These are phyloP conservation scores for Halcyon chelicuti DNA, from an alignment of 2,797 vertebrate genomes.

Conservation along the genomic window DNA sequence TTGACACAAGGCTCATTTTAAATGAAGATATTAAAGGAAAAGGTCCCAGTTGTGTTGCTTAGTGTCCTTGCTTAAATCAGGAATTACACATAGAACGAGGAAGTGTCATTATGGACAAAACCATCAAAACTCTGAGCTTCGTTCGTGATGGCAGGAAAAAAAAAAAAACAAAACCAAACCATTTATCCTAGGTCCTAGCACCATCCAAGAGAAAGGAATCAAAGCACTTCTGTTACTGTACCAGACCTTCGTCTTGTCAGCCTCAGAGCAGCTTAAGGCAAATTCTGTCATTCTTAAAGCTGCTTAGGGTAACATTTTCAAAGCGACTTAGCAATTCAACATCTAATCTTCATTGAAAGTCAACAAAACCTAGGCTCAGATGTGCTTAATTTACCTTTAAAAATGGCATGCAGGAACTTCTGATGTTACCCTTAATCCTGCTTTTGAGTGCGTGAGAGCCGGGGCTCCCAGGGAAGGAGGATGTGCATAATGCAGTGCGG, in stretches of 20 bases:
- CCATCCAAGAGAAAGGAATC: background rate
- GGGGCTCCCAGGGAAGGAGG: background rate
- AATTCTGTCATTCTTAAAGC: slow-evolving; percentile 37
- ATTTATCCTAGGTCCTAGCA: background rate
- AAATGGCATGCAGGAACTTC: background rate
- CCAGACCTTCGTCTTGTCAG: background rate
- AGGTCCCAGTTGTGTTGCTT: background rate
- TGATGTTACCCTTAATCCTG: slow-evolving; percentile 3
- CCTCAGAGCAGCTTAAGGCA: slow-evolving; percentile 12
- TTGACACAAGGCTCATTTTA: background rate
- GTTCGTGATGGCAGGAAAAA: background rate
- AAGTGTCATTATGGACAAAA: background rate
- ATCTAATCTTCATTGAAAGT: slow-evolving; percentile 39
- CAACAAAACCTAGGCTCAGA: slow-evolving; percentile 7
- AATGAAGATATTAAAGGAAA: background rate
- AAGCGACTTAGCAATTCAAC: background rate
- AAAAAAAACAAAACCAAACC: background rate
- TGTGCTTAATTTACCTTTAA: slow-evolving; percentile 25
- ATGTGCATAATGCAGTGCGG: background rate
- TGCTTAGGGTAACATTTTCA: slow-evolving; percentile 20
- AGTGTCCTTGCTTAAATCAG: background rate
- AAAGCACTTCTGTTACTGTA: background rate
- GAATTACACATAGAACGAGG: background rate
- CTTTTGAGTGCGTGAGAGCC: background rate
- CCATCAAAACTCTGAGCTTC: background rate